These are phyloP conservation scores for Ahaetulla prasina DNA, from an alignment of 2,113 vertebrate genomes.

Conservation along the genomic window DNA sequence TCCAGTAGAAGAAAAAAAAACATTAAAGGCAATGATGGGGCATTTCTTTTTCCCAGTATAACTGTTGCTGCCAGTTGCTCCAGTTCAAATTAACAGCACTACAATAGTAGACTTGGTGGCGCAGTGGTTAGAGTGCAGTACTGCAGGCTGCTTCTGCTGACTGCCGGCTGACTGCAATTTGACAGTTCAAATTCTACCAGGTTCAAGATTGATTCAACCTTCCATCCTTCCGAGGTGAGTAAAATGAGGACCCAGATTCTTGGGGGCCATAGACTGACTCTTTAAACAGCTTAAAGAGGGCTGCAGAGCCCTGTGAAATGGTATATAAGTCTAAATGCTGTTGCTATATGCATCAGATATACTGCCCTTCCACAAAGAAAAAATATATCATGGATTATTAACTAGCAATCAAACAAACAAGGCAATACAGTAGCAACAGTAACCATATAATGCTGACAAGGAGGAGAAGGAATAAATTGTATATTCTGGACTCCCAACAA, in stretches of 20 bases:
- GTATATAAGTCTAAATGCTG: too few relatives aligned
- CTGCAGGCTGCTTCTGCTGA: too few relatives aligned
- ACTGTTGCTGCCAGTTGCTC: neutral
- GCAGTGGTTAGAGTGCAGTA: too few relatives aligned
- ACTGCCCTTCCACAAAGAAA: neutral
- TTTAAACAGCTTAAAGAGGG: too few relatives aligned
- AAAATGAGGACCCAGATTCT: too few relatives aligned
- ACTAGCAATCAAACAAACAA: neutral
- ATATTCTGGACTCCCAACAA: neutral
- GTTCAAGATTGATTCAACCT: too few relatives aligned
- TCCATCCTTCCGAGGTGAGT: too few relatives aligned
- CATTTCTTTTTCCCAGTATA: neutral
- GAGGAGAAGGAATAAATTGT: neutral
- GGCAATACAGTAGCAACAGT: neutral
- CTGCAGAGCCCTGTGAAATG: too few relatives aligned
- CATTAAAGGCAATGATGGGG: neutral
- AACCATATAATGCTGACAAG: neutral
- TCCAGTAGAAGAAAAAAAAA: neutral
- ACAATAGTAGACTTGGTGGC: neutral
- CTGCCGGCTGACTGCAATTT: too few relatives aligned
- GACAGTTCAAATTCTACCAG: too few relatives aligned
- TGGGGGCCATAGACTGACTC: too few relatives aligned
- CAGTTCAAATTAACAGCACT: neutral
- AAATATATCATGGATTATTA: neutral
- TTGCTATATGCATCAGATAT: neutral